Conservation (phyloP, 2,888 invertebrate genomes). For the Corythucha ciliata region DNA sequence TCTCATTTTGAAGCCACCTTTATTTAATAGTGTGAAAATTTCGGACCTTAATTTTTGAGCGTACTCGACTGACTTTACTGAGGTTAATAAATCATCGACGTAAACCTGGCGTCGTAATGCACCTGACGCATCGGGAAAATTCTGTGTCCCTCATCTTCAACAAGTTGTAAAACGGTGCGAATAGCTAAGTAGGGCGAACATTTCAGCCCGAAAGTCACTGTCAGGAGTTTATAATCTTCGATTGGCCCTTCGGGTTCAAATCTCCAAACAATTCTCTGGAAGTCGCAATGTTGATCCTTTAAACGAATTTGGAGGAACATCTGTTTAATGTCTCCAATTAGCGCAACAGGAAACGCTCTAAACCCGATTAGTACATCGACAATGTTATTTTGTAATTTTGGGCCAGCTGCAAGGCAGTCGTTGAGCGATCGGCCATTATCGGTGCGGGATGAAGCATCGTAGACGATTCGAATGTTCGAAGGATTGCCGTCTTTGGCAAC, state of each 20-base stretch:
- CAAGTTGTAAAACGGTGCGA: slow-evolving; percentile 5
- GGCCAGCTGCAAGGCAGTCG: too few species aligned
- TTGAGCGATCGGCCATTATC: too few species aligned
- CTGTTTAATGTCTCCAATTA: too few species aligned
- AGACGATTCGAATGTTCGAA: too few species aligned
- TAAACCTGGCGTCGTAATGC: background rate
- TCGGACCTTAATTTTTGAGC: background rate
- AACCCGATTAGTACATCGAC: too few species aligned
- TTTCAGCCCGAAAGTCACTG: slow-evolving; percentile 1
- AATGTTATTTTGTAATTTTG: too few species aligned
- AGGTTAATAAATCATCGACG: slow-evolving; percentile 2
- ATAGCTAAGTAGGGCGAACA: slow-evolving; percentile 11
- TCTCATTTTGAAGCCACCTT: background rate
- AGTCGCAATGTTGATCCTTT: too few species aligned
- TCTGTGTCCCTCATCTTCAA: background rate
- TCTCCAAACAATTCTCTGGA: slow-evolving; percentile 11
- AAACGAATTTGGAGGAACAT: too few species aligned
- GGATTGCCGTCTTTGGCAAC: too few species aligned
- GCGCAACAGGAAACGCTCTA: too few species aligned
- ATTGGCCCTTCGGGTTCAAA: background rate
- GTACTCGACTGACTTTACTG: background rate
- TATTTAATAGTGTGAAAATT: background rate
- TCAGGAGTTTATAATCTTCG: slow-evolving; percentile 1
- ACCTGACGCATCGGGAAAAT: background rate
- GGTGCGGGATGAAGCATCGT: too few species aligned